phyloP scores from a whole-genome alignment of 2,888 invertebrate genomes.

The Dione juno region DNA sequence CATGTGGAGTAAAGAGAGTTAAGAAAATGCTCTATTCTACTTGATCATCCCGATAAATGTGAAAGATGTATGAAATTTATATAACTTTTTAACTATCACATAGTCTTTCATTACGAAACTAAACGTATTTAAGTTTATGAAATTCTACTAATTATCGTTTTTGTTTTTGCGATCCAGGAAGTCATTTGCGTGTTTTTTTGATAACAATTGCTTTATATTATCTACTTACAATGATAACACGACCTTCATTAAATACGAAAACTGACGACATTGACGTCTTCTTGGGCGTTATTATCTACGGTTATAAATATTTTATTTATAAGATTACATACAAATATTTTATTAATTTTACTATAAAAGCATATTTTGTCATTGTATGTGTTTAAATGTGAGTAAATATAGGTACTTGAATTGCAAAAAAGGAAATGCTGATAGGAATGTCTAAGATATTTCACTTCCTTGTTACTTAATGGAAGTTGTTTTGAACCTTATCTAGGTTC shows the following conservation, averaged over 20 bases:
- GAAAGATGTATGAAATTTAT: too few relatives aligned
- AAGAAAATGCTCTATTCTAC: too few relatives aligned
- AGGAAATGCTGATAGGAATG: slow-evolving; percentile 14
- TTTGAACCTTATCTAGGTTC: background rate
- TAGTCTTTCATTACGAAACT: too few relatives aligned
- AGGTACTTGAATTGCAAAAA: background rate
- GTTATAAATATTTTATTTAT: slow-evolving; percentile 6
- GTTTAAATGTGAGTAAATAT: background rate
- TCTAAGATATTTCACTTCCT: slow-evolving; percentile 5
- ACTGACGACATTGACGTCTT: slow-evolving; percentile 43
- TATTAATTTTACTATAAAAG: background rate
- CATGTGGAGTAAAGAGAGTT: too few relatives aligned
- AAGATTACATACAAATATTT: slow-evolving; percentile 10
- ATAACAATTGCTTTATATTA: slow-evolving; percentile 76
- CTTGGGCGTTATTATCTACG: slow-evolving; percentile 36
- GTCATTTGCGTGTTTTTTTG: slow-evolving; percentile 67
- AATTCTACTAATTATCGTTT: slow-evolving; percentile 45
- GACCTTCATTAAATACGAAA: slow-evolving; percentile 62
- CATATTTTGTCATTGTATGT: background rate
- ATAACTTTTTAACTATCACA: too few relatives aligned
- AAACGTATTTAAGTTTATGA: background rate
- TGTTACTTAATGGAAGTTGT: slow-evolving; percentile 21
- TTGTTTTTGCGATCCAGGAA: slow-evolving; percentile 75
- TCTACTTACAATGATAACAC: slow-evolving; percentile 67
- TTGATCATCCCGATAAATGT: too few relatives aligned